Conservation (phyloP, 2,113 vertebrate genomes). For the Willisornis vidua region DNA sequence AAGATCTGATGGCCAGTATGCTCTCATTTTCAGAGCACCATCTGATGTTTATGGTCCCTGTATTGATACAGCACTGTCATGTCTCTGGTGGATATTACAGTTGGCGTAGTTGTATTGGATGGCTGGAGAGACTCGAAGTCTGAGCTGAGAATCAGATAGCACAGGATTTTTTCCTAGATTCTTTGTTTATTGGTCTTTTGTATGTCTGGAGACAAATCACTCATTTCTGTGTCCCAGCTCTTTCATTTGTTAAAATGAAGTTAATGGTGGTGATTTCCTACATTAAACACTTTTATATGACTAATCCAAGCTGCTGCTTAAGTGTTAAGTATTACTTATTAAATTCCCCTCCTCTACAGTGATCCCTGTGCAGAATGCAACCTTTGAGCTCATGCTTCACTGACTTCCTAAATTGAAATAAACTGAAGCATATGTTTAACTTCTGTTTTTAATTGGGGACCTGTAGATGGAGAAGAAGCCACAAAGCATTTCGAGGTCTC, state of each 20-base stretch:
- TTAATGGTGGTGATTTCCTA: slow-evolving; percentile 8
- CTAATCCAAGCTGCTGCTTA: not conserved
- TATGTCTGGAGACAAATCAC: not conserved
- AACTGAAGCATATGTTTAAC: slow-evolving; percentile 47
- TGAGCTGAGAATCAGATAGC: not conserved
- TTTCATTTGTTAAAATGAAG: not conserved
- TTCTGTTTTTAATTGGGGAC: slow-evolving; percentile 29
- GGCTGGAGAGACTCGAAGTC: not conserved
- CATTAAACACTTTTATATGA: not conserved
- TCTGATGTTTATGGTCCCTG: not conserved
- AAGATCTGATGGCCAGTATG: not conserved
- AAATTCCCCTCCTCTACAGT: not conserved
- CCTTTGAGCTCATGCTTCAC: not conserved
- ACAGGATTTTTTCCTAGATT: not conserved
- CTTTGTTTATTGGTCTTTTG: not conserved
- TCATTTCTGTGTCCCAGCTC: not conserved
- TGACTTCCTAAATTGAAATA: slow-evolving; percentile 35
- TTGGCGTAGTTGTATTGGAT: not conserved
- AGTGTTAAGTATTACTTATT: slow-evolving; percentile 37
- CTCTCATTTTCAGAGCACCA: not conserved
- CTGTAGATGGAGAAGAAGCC: not conserved
- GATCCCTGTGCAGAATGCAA: not conserved
- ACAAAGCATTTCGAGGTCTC: not conserved
- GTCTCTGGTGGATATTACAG: not conserved
- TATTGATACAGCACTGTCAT: not conserved